Conservation (phyloP, 2,888 invertebrate genomes). For the Brassicogethes aeneus region DNA sequence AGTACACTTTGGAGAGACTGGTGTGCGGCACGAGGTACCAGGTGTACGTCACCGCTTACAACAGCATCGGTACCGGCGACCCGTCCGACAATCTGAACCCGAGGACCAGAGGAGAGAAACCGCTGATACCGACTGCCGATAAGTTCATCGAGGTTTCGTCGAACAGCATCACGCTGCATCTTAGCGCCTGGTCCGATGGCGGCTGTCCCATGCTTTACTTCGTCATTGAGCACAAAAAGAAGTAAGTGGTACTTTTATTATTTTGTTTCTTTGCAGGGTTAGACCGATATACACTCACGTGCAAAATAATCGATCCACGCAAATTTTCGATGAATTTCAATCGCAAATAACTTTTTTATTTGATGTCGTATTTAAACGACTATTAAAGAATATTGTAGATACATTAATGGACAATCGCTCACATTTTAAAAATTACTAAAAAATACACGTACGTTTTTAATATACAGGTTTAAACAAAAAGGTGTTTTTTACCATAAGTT, state of each 20-base stretch:
- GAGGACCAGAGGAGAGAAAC: slow-evolving; percentile 87
- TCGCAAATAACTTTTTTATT: no score
- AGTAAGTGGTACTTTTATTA: slow-evolving; percentile 47
- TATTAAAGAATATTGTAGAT: no score
- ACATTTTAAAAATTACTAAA: no score
- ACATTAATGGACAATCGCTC: no score
- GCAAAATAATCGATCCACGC: no score
- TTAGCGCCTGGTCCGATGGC: slow-evolving; percentile 89
- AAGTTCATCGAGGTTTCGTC: slow-evolving; percentile 88
- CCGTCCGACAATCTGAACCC: slow-evolving; percentile 83
- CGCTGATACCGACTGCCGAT: slow-evolving; percentile 82
- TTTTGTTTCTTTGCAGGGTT: no score
- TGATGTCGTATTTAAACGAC: no score
- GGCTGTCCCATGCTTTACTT: slow-evolving; percentile 94
- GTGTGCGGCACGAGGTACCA: slow-evolving; percentile 92
- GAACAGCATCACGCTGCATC: slow-evolving; percentile 85
- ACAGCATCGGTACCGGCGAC: slow-evolving; percentile 89
- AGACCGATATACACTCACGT: no score
- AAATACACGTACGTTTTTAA: no score
- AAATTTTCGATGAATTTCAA: no score
- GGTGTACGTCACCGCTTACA: slow-evolving; percentile 87
- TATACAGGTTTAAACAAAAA: no score
- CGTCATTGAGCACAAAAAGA: slow-evolving; percentile 89
- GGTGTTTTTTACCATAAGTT: no score
- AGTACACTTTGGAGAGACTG: slow-evolving; percentile 77